Evolutionary conservation across 2,113 vertebrate genomes (phyloP), one percentile per base, ranked within the genome.

Genomic region (Macquaria australasica): DNA sequence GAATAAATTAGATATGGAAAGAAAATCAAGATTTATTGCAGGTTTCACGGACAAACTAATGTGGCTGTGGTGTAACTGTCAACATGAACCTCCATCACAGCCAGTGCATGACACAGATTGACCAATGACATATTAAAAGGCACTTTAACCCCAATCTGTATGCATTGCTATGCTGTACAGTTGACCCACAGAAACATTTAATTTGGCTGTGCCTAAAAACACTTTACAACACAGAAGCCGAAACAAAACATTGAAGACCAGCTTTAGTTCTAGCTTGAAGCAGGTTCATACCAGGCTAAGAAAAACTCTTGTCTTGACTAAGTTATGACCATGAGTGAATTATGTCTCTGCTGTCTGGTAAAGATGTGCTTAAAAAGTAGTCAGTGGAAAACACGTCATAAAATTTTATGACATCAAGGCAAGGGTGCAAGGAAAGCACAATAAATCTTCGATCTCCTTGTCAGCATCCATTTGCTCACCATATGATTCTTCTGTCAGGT

Each of bases 341-440:
- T 83, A 91, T 86, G 72, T 37, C 73, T 90, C 71, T 58, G 84
- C 74, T 77, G 89, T 89, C 82, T 78, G 84, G 85, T 91, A 85
- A 92, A 93, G 86, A 93, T 92, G 79, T 93, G 84, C 81, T 91
- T 87, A 84, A 92, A 93, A 90, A 89, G 84, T 87, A 89, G 81
- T 84, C 81, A 69, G 80, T 73, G 88, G 85, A 94, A 93, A 94
- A 92, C 75, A 81, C 75, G 79, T 90, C 87, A 72, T 91, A 93
- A 94, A 82, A 78, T 74, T 87, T 95, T 92, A 95, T 60, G 90
- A 73, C 74, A 91, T 28, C 11, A 59, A 91, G 81, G 71, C 85
- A 81, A 62, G 82, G 76, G 55, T 86, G 72, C 64, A 76, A 86
- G 77, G 84, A 74, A 74, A 86, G 21, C 20, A 11, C 66, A 0